phyloP scores from a whole-genome alignment of 2,888 invertebrate species.

The Acanthosepion pharaonis region DNA sequence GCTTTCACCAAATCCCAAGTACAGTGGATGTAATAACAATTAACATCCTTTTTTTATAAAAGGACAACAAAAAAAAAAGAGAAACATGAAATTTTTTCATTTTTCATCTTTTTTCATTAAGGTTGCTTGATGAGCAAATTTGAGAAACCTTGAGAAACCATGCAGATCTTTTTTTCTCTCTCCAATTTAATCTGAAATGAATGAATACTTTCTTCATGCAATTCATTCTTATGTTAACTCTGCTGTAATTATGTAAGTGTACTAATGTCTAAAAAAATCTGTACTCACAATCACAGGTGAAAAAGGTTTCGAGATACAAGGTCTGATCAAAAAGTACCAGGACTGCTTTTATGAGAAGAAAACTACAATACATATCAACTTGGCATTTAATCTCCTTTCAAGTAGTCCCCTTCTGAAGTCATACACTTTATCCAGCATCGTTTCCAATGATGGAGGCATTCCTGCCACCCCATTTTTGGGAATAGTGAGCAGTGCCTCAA shows the following conservation, averaged over 20 bases:
- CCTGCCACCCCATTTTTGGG: too few relatives aligned
- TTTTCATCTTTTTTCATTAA: neutral
- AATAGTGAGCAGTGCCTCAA: too few relatives aligned
- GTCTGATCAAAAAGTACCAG: too few relatives aligned
- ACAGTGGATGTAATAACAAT: neutral
- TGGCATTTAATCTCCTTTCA: too few relatives aligned
- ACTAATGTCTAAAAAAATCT: conserved; percentile 14
- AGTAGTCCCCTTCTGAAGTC: too few relatives aligned
- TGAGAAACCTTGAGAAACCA: neutral
- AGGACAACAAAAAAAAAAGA: neutral
- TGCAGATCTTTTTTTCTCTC: neutral
- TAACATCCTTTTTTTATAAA: neutral
- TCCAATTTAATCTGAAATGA: neutral
- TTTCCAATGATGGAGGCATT: too few relatives aligned
- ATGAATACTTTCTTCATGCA: neutral
- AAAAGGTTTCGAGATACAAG: too few relatives aligned
- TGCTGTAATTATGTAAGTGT: neutral
- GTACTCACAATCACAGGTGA: neutral
- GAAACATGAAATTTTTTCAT: neutral
- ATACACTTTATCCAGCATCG: too few relatives aligned
- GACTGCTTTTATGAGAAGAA: too few relatives aligned
- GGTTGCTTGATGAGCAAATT: neutral
- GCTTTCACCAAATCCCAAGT: neutral
- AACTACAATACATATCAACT: too few relatives aligned
- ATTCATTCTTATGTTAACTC: neutral